Evolutionary conservation across 2,888 invertebrate species (phyloP).

Genomic region (Macropis europaea): DNA sequence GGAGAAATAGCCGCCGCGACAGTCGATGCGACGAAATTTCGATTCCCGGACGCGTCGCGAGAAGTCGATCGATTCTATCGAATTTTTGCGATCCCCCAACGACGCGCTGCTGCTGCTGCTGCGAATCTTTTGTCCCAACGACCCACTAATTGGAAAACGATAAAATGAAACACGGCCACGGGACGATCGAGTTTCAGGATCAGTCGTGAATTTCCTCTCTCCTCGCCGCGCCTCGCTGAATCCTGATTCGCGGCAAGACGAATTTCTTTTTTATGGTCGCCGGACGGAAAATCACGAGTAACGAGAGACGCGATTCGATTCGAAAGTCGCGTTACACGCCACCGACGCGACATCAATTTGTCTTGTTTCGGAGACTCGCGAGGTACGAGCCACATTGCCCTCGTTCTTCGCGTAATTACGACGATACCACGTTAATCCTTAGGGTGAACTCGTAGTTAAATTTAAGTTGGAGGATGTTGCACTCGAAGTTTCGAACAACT

Average conservation of each 20-base stretch:
- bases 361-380: constrained; percentile 47
- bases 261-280: neutral
- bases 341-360: constrained; percentile 52
- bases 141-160: too few relatives aligned
- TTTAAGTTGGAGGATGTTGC: constrained; percentile 60
- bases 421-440: constrained; percentile 65
- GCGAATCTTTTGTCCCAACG: too few relatives aligned
- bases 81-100: neutral
- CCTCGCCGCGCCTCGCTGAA: too few relatives aligned
- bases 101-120: too few relatives aligned
- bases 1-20: neutral
- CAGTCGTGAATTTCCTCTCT: too few relatives aligned
- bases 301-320: neutral
- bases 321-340: neutral
- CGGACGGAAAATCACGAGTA: neutral
- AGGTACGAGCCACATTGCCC: constrained; percentile 39
- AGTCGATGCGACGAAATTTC: constrained; percentile 34
- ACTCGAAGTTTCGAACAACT: constrained; percentile 57
- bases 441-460: constrained; percentile 59
- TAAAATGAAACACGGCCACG: too few relatives aligned
- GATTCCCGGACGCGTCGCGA: neutral
- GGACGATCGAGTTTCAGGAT: too few relatives aligned
- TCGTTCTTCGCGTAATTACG: constrained; percentile 61
- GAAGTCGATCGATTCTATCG: constrained; percentile 19
- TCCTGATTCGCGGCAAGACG: too few relatives aligned